These are phyloP conservation scores for Zygaena filipendulae DNA, from an alignment of 2,888 invertebrate species.

Conservation along the genomic window DNA sequence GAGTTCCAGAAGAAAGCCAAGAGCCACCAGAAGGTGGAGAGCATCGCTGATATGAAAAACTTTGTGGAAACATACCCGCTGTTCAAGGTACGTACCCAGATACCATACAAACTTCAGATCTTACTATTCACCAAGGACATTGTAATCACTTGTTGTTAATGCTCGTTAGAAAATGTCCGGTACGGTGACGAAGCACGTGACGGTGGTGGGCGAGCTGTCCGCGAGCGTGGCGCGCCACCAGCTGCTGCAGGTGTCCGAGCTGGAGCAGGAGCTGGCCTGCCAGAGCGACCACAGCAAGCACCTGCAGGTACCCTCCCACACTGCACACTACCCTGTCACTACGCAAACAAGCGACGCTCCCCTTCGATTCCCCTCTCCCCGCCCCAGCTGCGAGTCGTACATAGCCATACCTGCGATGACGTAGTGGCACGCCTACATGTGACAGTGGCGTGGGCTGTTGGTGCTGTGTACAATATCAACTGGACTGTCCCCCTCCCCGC, in stretches of 20 bases:
- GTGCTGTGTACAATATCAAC: too few species aligned
- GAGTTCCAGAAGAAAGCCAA: slow-evolving; percentile 97
- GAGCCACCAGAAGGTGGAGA: slow-evolving; percentile 96
- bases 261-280: slow-evolving; percentile 94
- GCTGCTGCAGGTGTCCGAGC: slow-evolving; percentile 90
- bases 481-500: too few species aligned
- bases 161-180: slow-evolving; percentile 82
- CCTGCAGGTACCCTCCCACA: slow-evolving; percentile 72
- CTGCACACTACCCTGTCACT: slow-evolving; percentile 1
- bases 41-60: slow-evolving; percentile 98
- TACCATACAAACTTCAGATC: neutral
- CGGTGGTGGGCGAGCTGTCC: slow-evolving; percentile 95
- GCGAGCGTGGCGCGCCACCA: slow-evolving; percentile 79
- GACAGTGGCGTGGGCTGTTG: too few species aligned
- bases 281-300: slow-evolving; percentile 85
- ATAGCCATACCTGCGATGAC: too few species aligned
- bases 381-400: too few species aligned
- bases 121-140: neutral
- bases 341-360: slow-evolving; percentile 1
- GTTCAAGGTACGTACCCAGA: slow-evolving; percentile 75
- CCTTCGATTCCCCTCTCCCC: neutral
- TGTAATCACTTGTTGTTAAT: neutral
- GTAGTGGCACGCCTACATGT: too few species aligned
- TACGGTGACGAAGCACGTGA: slow-evolving; percentile 97
- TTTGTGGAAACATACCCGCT: slow-evolving; percentile 98